Conservation (phyloP, 1,140 invertebrate species). For the Hyposmocoma kahamanoa region DNA sequence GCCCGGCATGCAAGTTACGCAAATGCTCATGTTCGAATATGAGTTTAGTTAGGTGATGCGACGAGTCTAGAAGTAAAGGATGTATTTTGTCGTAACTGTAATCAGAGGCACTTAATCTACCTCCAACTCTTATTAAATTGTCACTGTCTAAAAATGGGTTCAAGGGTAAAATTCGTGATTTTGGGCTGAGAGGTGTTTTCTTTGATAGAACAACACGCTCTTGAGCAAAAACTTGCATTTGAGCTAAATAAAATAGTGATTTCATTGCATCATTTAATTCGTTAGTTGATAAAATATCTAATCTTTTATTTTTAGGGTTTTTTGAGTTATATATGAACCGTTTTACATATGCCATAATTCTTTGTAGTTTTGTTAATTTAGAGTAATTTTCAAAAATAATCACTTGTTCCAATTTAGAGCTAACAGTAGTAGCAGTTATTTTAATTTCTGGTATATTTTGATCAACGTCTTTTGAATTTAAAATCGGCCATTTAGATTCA, state of each 20-base stretch:
- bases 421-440: not conserved
- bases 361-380: too few relatives aligned
- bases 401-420: too few relatives aligned
- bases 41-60: conserved; percentile 12
- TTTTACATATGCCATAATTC: too few relatives aligned
- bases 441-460: not conserved
- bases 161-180: not conserved
- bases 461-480: not conserved
- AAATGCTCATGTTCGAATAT: conserved; percentile 17
- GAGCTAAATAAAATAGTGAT: too few relatives aligned
- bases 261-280: too few relatives aligned
- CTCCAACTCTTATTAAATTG: conserved; percentile 31
- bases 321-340: too few relatives aligned
- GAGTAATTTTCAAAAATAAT: too few relatives aligned
- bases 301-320: not conserved
- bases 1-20: conserved; percentile 16
- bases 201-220: not conserved
- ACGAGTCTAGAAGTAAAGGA: conserved; percentile 30
- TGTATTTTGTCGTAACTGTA: conserved; percentile 29
- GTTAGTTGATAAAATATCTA: not conserved
- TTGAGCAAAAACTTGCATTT: too few relatives aligned
- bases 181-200: not conserved
- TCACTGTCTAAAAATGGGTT: not conserved
- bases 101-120: conserved; percentile 24
- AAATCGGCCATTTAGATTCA: too few relatives aligned